Percentiles rank a stretch among this genome's conserved stretches.
Evolutionary conservation across 1,140 invertebrate genomes (phyloP).

Genomic region (Halesus radiatus): DNA sequence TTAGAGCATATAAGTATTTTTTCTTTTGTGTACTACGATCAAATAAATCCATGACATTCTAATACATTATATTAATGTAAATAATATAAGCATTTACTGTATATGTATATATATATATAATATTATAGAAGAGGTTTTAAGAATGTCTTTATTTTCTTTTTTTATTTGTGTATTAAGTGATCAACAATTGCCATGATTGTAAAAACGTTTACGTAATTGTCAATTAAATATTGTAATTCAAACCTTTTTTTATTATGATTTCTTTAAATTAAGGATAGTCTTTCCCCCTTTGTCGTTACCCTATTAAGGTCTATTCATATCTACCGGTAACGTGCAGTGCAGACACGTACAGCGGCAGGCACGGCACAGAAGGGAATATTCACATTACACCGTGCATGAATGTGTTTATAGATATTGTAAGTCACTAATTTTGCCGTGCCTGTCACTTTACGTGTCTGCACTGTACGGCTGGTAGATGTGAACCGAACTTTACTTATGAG

Average conservation of each 20-base stretch:
- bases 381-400: too few species aligned
- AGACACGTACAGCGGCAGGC: too few species aligned
- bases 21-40: conserved; percentile 39
- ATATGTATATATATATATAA: conserved; percentile 23
- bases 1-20: conserved; percentile 38
- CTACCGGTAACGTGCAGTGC: too few species aligned
- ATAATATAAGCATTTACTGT: conserved; percentile 38
- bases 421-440: too few species aligned
- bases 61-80: conserved; percentile 56
- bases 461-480: too few species aligned
- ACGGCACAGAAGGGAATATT: too few species aligned
- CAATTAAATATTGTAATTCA: conserved; percentile 39
- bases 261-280: too few species aligned
- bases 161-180: conserved; percentile 41
- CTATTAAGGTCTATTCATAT: too few species aligned
- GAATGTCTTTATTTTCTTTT: conserved; percentile 38
- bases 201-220: conserved; percentile 39
- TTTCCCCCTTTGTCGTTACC: too few species aligned
- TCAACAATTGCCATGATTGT: conserved; percentile 40
- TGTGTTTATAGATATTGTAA: too few species aligned
- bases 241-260: neutral
- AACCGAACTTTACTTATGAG: too few species aligned
- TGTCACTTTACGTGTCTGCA: too few species aligned
- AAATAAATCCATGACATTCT: conserved; percentile 35
- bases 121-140: conserved; percentile 28